Conservation (phyloP, 1,140 invertebrate species). For the Aphaenogaster rudis region DNA sequence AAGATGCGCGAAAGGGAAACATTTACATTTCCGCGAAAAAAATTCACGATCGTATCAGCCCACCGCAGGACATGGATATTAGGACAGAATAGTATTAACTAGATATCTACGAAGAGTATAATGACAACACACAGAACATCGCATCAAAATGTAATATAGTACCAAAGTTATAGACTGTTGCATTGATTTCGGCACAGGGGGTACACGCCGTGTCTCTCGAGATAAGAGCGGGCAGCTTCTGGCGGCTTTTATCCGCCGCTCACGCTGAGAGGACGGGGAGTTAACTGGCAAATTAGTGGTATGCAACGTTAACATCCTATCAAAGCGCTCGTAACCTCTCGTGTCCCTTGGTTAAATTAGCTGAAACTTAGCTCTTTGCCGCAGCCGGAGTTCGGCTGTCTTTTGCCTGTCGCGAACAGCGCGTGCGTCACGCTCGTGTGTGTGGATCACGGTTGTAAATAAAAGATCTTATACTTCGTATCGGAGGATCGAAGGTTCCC, state of each 20-base stretch:
- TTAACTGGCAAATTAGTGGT: conserved; percentile 26
- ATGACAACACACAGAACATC: not conserved
- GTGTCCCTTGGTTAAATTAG: conserved; percentile 22
- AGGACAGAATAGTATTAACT: conserved; percentile 18
- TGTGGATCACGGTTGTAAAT: conserved; percentile 40
- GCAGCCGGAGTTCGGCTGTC: conserved; percentile 9
- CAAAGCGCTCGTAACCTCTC: not conserved
- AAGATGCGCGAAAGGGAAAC: not conserved
- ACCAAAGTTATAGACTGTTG: conserved; percentile 50
- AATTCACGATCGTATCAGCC: conserved; percentile 4
- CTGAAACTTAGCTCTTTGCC: not conserved
- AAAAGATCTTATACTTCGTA: conserved; percentile 44
- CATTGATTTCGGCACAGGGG: conserved; percentile 39
- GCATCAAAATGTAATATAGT: conserved; percentile 38
- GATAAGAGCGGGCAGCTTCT: conserved; percentile 38
- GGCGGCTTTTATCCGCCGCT: conserved; percentile 20
- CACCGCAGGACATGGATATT: conserved; percentile 16
- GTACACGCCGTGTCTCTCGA: not conserved
- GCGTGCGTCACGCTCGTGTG: not conserved
- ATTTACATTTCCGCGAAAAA: conserved; percentile 41
- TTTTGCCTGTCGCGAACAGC: conserved; percentile 1
- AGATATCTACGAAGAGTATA: not conserved
- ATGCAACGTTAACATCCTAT: conserved; percentile 46
- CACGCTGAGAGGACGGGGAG: conserved; percentile 26
- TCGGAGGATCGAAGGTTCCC: conserved; percentile 18